phyloP scores from a whole-genome alignment of 2,113 vertebrate genomes.

The Alosa alosa region DNA sequence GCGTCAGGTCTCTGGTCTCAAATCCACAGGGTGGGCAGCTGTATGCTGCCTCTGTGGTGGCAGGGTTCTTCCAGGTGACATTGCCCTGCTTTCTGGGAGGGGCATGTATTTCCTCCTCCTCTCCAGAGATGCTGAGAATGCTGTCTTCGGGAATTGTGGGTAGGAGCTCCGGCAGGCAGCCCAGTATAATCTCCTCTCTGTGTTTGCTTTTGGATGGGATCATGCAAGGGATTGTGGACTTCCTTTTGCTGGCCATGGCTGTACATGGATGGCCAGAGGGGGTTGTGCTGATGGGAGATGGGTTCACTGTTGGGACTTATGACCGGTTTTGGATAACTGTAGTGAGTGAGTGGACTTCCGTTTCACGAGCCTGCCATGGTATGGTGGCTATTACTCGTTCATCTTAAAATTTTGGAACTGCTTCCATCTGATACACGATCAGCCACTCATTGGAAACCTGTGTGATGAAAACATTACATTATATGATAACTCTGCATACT shows the following conservation, averaged over 20 bases:
- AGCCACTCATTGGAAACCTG: constrained; percentile 63
- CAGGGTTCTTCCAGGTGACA: constrained; percentile 55
- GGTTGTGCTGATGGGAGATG: constrained; percentile 55
- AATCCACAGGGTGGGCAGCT: constrained; percentile 85
- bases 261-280: constrained; percentile 26
- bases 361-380: constrained; percentile 71
- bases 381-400: constrained; percentile 40
- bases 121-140: constrained; percentile 68
- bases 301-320: constrained; percentile 57
- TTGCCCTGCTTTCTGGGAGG: constrained; percentile 60
- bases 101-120: constrained; percentile 61
- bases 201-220: constrained; percentile 90
- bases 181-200: constrained; percentile 75
- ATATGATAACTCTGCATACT: neutral
- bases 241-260: constrained; percentile 96
- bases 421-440: constrained; percentile 64
- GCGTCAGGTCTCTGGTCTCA: constrained; percentile 81
- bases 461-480: constrained; percentile 21
- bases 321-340: constrained; percentile 62
- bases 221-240: constrained; percentile 97
- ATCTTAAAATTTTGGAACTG: neutral
- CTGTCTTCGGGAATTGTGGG: constrained; percentile 67
- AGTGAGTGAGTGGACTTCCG: constrained; percentile 61
- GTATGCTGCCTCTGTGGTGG: constrained; percentile 69
- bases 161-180: constrained; percentile 67